phyloP scores from a whole-genome alignment of 2,888 invertebrate genomes.

The Aphrophora alni region DNA sequence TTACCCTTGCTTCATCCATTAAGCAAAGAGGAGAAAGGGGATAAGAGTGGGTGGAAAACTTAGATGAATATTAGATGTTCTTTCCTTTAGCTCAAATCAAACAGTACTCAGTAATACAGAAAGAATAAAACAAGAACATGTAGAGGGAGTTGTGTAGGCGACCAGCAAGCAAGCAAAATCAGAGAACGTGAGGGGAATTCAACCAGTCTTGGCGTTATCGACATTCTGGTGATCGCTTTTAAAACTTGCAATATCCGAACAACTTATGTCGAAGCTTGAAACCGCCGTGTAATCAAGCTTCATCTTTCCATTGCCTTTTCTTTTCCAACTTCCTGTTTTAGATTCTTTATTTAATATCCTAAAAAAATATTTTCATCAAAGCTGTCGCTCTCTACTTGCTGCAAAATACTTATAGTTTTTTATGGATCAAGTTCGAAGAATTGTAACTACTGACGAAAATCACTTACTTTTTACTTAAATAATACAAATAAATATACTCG shows the following conservation, averaged over 20 bases:
- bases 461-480: too few relatives aligned
- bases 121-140: background rate
- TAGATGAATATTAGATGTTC: background rate
- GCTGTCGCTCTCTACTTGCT: too few relatives aligned
- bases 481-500: too few relatives aligned
- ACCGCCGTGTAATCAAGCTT: background rate
- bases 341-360: too few relatives aligned
- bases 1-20: too few relatives aligned
- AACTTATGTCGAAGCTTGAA: background rate
- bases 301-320: background rate
- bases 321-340: background rate
- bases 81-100: background rate
- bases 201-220: background rate
- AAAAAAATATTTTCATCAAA: too few relatives aligned
- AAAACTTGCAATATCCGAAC: constrained; percentile 1
- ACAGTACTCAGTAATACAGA: background rate
- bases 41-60: background rate
- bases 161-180: constrained; percentile 1
- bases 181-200: background rate
- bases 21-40: too few relatives aligned
- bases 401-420: too few relatives aligned
- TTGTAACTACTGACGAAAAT: too few relatives aligned
- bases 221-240: constrained; percentile 9
- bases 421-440: too few relatives aligned
- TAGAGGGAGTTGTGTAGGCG: background rate